Conservation (phyloP, 1,140 invertebrate genomes). For the Helicoverpa armigera region DNA sequence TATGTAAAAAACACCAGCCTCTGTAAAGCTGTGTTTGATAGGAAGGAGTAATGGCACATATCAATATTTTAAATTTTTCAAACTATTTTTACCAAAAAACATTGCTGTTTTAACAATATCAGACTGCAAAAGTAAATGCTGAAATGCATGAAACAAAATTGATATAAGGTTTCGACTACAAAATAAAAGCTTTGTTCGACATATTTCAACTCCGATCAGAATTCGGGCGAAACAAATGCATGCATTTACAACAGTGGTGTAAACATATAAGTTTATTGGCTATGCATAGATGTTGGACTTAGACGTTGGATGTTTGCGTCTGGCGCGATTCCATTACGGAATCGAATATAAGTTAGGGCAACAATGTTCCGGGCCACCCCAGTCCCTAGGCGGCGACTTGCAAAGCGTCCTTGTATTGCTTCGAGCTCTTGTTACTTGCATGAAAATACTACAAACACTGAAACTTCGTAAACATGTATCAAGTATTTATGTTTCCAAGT, state of each 20-base stretch:
- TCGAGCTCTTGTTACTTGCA: constrained; percentile 52
- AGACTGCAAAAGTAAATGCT: too few species aligned
- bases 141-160: too few species aligned
- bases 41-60: too few species aligned
- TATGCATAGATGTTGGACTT: constrained; percentile 36
- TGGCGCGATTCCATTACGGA: constrained; percentile 48
- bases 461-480: neutral
- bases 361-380: constrained; percentile 46
- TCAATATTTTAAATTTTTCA: too few species aligned
- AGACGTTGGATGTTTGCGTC: constrained; percentile 36
- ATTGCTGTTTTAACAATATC: too few species aligned
- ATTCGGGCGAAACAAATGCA: neutral
- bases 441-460: constrained; percentile 11
- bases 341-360: constrained; percentile 60
- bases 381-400: constrained; percentile 50
- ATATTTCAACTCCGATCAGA: constrained; percentile 6
- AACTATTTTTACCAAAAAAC: too few species aligned
- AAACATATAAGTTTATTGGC: constrained; percentile 26
- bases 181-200: neutral
- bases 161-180: too few species aligned
- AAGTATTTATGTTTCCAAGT: neutral
- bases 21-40: too few species aligned
- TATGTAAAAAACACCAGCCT: too few species aligned
- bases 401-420: constrained; percentile 47
- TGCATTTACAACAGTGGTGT: constrained; percentile 3